Percentiles rank a stretch among this genome's conserved stretches.
Evolutionary conservation across 1,140 invertebrate species (phyloP).

Genomic region (Bombus terrestris): DNA sequence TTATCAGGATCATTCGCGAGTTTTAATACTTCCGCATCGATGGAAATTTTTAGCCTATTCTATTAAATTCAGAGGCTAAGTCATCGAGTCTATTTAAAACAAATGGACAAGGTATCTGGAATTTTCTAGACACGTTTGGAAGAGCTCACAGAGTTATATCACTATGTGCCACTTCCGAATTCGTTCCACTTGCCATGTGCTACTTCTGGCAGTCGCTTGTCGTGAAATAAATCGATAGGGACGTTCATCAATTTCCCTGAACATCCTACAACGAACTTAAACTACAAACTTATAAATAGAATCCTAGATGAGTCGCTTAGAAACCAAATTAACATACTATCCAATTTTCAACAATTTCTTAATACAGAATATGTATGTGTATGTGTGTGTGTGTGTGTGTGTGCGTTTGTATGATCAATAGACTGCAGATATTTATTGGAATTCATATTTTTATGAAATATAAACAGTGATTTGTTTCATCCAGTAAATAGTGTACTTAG

Average conservation of each 20-base stretch:
- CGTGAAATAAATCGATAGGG: constrained; percentile 1
- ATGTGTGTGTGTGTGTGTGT: no score
- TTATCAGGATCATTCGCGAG: neutral
- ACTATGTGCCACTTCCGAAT: constrained; percentile 9
- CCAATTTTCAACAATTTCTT: neutral
- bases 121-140: neutral
- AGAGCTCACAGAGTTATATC: no score
- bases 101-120: neutral
- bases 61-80: neutral
- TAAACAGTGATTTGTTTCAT: no score
- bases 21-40: neutral
- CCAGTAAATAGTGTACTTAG: no score
- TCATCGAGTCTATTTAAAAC: neutral
- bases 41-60: neutral
- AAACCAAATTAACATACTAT: neutral
- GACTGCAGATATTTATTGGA: neutral
- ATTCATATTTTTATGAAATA: neutral
- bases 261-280: no score
- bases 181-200: constrained; percentile 15
- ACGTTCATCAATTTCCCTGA: neutral
- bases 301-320: neutral
- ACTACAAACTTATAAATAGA: neutral
- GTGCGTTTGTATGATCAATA: neutral
- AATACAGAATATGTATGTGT: no score
- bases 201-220: neutral